Percentiles rank a stretch among this genome's conserved stretches.
phyloP scores from a whole-genome alignment of 2,797 vertebrate genomes.

The Esox masquinongy region DNA sequence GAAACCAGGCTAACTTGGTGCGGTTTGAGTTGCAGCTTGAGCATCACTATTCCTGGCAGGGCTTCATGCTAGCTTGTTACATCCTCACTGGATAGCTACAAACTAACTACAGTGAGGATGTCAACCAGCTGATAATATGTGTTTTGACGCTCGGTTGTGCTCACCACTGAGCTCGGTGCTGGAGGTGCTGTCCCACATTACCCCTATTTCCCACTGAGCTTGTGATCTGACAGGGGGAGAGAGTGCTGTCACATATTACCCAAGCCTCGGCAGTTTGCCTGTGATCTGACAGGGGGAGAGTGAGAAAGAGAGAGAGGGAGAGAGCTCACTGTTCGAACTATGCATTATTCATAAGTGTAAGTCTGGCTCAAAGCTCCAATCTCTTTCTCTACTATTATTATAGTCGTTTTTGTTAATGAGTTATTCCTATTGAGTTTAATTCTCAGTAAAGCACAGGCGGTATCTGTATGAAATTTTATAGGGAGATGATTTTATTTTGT shows the following conservation, averaged over 20 bases:
- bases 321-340: conserved; percentile 45
- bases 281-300: conserved; percentile 63
- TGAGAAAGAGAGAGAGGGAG: conserved; percentile 33
- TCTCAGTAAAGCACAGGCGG: conserved; percentile 22
- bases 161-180: conserved; percentile 53
- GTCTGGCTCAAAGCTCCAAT: conserved; percentile 58
- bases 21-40: conserved; percentile 24
- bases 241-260: conserved; percentile 66
- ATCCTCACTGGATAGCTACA: conserved; percentile 20
- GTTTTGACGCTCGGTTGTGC: conserved; percentile 59
- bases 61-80: conserved; percentile 26
- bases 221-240: conserved; percentile 27
- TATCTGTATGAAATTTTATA: neutral
- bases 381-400: conserved; percentile 48
- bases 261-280: conserved; percentile 48
- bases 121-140: conserved; percentile 39
- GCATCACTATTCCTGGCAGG: conserved; percentile 22
- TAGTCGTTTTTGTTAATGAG: neutral
- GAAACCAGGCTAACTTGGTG: neutral
- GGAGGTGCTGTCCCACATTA: conserved; percentile 71
- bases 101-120: conserved; percentile 21
- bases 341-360: conserved; percentile 71
- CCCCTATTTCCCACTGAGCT: conserved; percentile 38
- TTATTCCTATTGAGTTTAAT: conserved; percentile 26
- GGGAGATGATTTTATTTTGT: neutral